These are phyloP conservation scores for Ips nitidus DNA, from an alignment of 1,140 invertebrate species.

Conservation along the genomic window DNA sequence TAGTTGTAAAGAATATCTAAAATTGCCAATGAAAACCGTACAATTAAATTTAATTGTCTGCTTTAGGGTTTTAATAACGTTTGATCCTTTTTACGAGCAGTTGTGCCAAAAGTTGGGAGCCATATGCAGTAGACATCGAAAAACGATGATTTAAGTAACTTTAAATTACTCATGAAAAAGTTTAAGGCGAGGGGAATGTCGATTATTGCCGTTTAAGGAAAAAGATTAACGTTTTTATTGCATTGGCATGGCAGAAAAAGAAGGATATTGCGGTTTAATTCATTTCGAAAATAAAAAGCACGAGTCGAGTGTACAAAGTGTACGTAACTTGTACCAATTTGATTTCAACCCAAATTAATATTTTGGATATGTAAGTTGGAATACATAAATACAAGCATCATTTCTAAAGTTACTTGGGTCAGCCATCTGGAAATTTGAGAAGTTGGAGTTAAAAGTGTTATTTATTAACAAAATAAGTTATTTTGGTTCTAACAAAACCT, in stretches of 20 bases:
- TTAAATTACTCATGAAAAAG: slow-evolving; percentile 31
- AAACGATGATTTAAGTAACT: slow-evolving; percentile 25
- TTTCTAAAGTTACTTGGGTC: too few species aligned
- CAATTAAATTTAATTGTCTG: slow-evolving; percentile 10
- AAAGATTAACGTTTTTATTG: slow-evolving; percentile 22
- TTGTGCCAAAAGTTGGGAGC: slow-evolving; percentile 1
- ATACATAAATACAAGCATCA: too few species aligned
- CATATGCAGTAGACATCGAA: slow-evolving; percentile 26
- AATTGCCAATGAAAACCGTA: neutral
- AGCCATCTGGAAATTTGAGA: too few species aligned
- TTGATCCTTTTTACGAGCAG: neutral
- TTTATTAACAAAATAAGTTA: too few species aligned
- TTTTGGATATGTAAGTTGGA: too few species aligned
- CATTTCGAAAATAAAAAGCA: too few species aligned
- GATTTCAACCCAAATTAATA: too few species aligned
- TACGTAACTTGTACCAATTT: too few species aligned
- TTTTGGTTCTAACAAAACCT: too few species aligned
- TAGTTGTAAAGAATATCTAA: neutral
- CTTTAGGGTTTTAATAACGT: slow-evolving; percentile 1
- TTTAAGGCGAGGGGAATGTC: slow-evolving; percentile 15
- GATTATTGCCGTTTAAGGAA: slow-evolving; percentile 19
- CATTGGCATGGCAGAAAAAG: neutral
- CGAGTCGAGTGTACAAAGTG: too few species aligned
- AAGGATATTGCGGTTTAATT: neutral
- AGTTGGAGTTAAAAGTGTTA: too few species aligned